Evolutionary conservation across 2,797 vertebrate genomes (phyloP), one percentile per base, ranked within the genome.

Genomic region (Falco concolor): DNA sequence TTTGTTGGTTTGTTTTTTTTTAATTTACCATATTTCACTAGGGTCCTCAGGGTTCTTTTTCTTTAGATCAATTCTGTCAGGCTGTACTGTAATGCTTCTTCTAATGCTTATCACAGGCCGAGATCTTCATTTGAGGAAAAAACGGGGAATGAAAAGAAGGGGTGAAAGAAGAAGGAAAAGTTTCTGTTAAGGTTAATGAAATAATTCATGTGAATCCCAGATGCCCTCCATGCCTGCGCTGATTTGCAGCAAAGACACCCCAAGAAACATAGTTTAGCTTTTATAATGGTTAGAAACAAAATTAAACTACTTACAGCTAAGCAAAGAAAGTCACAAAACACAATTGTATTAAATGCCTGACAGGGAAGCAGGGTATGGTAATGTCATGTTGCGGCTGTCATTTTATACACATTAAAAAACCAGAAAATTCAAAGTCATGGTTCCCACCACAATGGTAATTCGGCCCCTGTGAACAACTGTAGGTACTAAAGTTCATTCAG

Each of bases 1-100:
- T 40, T 40, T 40, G 12, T 40, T 12, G 40, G 38, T 38, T 38
- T 40, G 40, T 12, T 17, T 10, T 59, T 69, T 40, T 24, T 8
- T 14, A 8, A 53, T 11, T 97, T 96, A 98, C 98, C 98, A 98
- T 90, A 98, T 98, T 87, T 97, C 97, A 14, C 91, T 97, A 2
- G 96, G 76, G 1, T 96, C 95, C n/a, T 95, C 98, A 18, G 99
- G 99, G 32, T 96, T 98, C 84, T 98, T 99, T 92, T 97, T 98
- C 95, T 98, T 98, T 34, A 99, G 98, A 96, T 99, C 99, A 93
- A 99, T 99, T 98, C 98, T 98, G 86, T 96, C 97, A 47, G 99
- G 99, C 69, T 98, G 98, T 81, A 98, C 98, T 89, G 95, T 98
- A 96, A 99, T 94, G 36, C 97, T 98, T 97, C 98, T 99, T 89